Percentiles rank a stretch among this genome's conserved stretches.
phyloP scores from a whole-genome alignment of 1,140 invertebrate genomes.

The Delia radicum region DNA sequence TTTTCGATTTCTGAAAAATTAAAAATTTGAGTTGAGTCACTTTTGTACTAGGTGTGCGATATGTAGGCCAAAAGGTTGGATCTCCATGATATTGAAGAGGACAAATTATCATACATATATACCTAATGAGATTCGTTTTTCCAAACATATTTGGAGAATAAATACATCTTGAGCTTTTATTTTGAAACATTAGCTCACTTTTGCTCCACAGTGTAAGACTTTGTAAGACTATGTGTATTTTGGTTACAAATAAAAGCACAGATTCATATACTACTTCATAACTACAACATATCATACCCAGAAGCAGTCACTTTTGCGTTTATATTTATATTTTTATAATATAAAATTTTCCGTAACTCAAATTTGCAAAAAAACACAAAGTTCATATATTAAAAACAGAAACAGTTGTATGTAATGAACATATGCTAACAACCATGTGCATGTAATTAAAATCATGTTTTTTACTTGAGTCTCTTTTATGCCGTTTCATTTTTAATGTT shows the following conservation, averaged over 20 bases:
- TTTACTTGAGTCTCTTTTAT: not conserved
- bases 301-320: not conserved
- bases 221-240: not conserved
- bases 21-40: no score
- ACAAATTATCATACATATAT: no score
- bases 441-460: constrained; percentile 17
- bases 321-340: not conserved
- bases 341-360: no score
- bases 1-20: no score
- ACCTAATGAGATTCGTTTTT: no score
- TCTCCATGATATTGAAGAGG: no score
- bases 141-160: no score
- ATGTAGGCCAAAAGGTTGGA: no score
- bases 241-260: not conserved
- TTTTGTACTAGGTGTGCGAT: no score
- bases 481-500: no score
- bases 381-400: not conserved
- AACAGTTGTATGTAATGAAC: constrained; percentile 15
- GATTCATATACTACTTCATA: not conserved
- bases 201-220: not conserved
- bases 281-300: not conserved
- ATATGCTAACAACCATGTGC: constrained; percentile 14
- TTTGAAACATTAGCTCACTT: no score
- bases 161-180: no score
- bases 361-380: not conserved